phyloP scores from a whole-genome alignment of 2,888 invertebrate genomes.

The Ariolimax columbianus region DNA sequence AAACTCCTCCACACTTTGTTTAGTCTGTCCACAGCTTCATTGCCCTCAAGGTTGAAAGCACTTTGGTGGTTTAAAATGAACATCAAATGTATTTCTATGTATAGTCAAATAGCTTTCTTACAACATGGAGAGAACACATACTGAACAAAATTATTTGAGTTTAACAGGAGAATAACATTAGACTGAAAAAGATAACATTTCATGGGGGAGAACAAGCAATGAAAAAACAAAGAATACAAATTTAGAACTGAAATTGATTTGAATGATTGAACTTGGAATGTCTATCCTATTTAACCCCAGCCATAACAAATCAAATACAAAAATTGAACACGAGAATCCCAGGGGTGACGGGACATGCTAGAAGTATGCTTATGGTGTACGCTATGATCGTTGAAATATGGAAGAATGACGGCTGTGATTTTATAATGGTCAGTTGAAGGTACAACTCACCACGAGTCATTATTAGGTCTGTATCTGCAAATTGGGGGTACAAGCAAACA shows the following conservation, averaged over 20 bases:
- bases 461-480: conserved; percentile 45
- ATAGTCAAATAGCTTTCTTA: neutral
- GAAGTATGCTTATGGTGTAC: neutral
- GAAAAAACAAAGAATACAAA: neutral
- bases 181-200: neutral
- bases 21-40: too few species aligned
- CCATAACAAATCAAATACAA: neutral
- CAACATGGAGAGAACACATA: neutral
- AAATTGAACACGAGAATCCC: neutral
- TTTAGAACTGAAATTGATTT: neutral
- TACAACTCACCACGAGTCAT: conserved; percentile 48
- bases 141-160: neutral
- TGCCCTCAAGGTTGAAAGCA: neutral
- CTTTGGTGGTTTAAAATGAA: too few species aligned
- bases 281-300: neutral
- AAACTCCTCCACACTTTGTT: too few species aligned
- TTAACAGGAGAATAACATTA: neutral
- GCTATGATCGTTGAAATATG: neutral
- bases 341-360: neutral
- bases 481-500: conserved; percentile 6
- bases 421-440: conserved; percentile 42
- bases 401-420: conserved; percentile 33
- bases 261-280: neutral
- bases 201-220: neutral
- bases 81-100: neutral